These are phyloP conservation scores for Chrysolina americana DNA, from an alignment of 2,888 invertebrate species.

Conservation along the genomic window DNA sequence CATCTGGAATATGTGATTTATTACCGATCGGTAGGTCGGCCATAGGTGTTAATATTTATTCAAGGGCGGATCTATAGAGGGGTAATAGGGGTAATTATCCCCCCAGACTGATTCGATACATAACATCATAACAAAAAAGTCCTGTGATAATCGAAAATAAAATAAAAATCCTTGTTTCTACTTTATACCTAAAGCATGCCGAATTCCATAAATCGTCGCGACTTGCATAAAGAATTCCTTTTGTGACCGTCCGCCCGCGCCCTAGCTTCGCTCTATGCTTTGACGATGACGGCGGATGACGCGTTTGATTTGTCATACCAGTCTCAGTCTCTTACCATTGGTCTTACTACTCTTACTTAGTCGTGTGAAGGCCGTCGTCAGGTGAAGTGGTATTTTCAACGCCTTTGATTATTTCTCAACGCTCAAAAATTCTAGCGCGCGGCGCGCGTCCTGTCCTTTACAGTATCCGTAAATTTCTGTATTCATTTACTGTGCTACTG, in stretches of 20 bases:
- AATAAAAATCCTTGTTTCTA: not conserved
- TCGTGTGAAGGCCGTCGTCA: slow-evolving; percentile 1
- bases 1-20: no score
- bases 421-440: not conserved
- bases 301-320: no score
- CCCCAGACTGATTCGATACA: not conserved
- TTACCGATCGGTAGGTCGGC: no score
- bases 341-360: not conserved
- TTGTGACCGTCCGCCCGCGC: not conserved
- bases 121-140: not conserved
- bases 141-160: not conserved
- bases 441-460: not conserved
- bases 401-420: not conserved
- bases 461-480: not conserved
- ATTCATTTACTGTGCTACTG: not conserved
- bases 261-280: not conserved
- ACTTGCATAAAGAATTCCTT: not conserved
- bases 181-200: not conserved
- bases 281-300: not conserved
- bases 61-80: no score
- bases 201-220: slow-evolving; percentile 3
- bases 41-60: no score
- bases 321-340: no score
- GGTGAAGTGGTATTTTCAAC: not conserved
- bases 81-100: not conserved